Evolutionary conservation across 2,888 invertebrate genomes (phyloP).

Genomic region (Abrostola triplasia): DNA sequence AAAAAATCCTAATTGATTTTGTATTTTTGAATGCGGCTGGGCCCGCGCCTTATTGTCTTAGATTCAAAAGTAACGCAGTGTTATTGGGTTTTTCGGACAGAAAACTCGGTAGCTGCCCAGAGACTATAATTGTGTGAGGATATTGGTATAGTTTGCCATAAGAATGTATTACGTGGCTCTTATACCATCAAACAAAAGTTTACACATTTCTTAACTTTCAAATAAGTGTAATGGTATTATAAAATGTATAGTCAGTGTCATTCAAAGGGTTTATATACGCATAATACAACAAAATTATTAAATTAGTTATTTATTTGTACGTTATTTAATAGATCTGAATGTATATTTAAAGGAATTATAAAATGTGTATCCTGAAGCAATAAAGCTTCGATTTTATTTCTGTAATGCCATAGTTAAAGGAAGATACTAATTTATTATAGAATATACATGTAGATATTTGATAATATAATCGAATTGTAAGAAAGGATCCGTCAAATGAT

Average conservation of each 20-base stretch:
- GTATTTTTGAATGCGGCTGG: neutral
- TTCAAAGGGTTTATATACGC: constrained; percentile 31
- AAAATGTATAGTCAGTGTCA: constrained; percentile 8
- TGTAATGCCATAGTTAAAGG: constrained; percentile 53
- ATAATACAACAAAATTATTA: constrained; percentile 32
- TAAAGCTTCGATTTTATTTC: constrained; percentile 67
- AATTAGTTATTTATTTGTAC: constrained; percentile 47
- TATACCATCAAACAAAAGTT: no score
- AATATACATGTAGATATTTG: constrained; percentile 31
- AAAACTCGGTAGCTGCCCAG: no score
- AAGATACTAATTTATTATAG: constrained; percentile 35
- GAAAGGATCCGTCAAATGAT: constrained; percentile 43
- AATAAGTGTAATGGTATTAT: neutral
- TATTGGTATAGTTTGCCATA: no score
- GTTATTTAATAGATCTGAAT: constrained; percentile 71
- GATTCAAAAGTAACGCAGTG: neutral
- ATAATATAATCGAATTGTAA: constrained; percentile 33
- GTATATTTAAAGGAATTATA: constrained; percentile 61
- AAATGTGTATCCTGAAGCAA: constrained; percentile 67
- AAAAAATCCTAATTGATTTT: neutral
- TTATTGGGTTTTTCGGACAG: no score
- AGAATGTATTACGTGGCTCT: no score
- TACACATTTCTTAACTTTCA: no score
- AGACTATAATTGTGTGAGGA: no score
- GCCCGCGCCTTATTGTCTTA: neutral